Conservation (phyloP, 2,797 vertebrate species). For the Myotis daubentonii region DNA sequence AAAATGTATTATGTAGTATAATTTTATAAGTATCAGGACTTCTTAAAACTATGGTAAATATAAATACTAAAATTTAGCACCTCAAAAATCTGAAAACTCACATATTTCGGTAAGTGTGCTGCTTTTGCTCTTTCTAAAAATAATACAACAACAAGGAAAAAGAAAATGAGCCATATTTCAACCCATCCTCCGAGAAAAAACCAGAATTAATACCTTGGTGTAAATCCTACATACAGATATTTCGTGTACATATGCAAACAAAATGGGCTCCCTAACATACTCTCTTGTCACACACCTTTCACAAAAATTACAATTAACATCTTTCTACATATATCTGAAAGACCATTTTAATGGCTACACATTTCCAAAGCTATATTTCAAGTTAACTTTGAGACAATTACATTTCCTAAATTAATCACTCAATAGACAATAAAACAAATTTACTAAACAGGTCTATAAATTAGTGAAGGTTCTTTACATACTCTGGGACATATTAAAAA, state of each 20-base stretch:
- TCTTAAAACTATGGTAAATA: background rate
- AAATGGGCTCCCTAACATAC: background rate
- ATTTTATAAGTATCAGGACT: background rate
- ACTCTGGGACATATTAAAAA: background rate
- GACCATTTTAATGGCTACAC: background rate
- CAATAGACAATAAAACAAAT: constrained; percentile 8
- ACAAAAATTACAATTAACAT: background rate
- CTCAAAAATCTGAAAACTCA: background rate
- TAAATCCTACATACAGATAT: background rate
- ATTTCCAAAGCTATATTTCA: background rate
- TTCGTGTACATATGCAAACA: background rate
- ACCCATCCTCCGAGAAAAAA: background rate
- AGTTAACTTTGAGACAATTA: constrained; percentile 11
- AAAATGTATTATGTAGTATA: background rate
- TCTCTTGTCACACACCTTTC: background rate
- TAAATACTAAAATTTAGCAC: background rate
- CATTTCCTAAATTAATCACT: background rate
- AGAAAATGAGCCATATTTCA: no score
- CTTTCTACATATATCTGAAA: background rate
- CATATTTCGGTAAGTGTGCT: background rate
- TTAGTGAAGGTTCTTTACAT: background rate
- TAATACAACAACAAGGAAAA: background rate
- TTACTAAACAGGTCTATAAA: background rate
- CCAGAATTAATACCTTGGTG: background rate
- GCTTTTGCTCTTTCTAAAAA: background rate